A percentile compares a stretch with the other conserved stretches of the same genome.
phyloP scores from a whole-genome alignment of 1,140 invertebrate species.

The Lucilia sericata region DNA sequence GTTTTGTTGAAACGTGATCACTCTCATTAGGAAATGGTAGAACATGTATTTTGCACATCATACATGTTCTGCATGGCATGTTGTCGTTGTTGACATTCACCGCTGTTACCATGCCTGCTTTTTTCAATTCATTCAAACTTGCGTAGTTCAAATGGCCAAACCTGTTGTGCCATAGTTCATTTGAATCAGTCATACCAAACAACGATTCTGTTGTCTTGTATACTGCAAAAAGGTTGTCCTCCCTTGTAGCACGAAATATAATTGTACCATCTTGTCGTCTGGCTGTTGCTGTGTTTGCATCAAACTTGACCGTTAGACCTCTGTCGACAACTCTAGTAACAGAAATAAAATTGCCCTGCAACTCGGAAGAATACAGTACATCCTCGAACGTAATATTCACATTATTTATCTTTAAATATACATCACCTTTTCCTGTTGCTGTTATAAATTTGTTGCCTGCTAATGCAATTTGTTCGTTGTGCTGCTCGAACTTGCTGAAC shows the following conservation, averaged over 20 bases:
- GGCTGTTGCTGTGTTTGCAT: neutral
- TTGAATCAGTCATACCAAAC: neutral
- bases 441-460: conserved; percentile 46
- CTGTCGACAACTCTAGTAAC: too few species aligned
- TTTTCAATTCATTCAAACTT: conserved; percentile 55
- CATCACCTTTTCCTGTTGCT: too few species aligned
- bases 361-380: too few species aligned
- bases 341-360: too few species aligned
- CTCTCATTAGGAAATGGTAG: neutral
- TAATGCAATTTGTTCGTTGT: conserved; percentile 43
- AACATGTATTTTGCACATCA: conserved; percentile 50
- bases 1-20: conserved; percentile 51
- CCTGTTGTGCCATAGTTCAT: conserved; percentile 53
- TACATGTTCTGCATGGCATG: conserved; percentile 51
- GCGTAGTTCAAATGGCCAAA: conserved; percentile 55
- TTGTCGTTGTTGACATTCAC: conserved; percentile 46
- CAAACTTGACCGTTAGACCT: neutral
- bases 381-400: too few species aligned
- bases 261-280: neutral
- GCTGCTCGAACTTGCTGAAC: conserved; percentile 32
- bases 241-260: neutral
- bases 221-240: neutral
- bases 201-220: neutral
- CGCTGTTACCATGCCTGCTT: conserved; percentile 46
- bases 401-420: too few species aligned